A percentile compares a stretch with the other conserved stretches of the same genome.
phyloP scores from a whole-genome alignment of 1,140 invertebrate species.

The Mercenaria mercenaria region DNA sequence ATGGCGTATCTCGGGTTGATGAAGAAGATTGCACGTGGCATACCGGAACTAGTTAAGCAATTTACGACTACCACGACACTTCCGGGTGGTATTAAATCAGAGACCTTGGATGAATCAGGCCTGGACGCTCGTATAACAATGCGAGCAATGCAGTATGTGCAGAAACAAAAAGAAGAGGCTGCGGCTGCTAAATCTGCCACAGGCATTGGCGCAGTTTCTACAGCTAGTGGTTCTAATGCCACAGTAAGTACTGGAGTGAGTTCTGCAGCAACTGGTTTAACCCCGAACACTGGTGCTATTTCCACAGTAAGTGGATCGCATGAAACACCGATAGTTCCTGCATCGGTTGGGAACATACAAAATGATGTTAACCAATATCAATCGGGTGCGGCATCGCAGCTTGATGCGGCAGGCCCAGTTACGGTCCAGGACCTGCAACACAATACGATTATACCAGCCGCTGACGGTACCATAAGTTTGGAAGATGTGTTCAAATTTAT shows the following conservation, averaged over 20 bases:
- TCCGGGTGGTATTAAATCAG: not conserved
- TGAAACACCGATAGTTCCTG: not conserved
- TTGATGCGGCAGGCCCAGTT: not conserved
- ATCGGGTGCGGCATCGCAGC: not conserved
- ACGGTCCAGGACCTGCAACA: not conserved
- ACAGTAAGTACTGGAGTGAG: no score
- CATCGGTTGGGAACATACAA: not conserved
- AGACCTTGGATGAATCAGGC: not conserved
- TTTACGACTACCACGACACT: not conserved
- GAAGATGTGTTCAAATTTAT: not conserved
- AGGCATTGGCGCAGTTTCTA: not conserved
- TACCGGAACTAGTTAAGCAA: not conserved
- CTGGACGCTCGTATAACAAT: not conserved
- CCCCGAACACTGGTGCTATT: no score
- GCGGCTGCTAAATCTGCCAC: not conserved
- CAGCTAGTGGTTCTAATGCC: no score
- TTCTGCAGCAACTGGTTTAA: no score
- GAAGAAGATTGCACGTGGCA: constrained; percentile 26
- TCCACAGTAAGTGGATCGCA: not conserved
- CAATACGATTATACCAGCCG: not conserved
- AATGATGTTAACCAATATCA: not conserved
- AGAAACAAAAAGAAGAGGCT: not conserved
- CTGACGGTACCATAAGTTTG: not conserved
- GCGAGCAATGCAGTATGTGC: not conserved
- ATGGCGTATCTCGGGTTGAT: not conserved